phyloP scores from a whole-genome alignment of 2,888 invertebrate genomes.

The Anarsia innoxiella region DNA sequence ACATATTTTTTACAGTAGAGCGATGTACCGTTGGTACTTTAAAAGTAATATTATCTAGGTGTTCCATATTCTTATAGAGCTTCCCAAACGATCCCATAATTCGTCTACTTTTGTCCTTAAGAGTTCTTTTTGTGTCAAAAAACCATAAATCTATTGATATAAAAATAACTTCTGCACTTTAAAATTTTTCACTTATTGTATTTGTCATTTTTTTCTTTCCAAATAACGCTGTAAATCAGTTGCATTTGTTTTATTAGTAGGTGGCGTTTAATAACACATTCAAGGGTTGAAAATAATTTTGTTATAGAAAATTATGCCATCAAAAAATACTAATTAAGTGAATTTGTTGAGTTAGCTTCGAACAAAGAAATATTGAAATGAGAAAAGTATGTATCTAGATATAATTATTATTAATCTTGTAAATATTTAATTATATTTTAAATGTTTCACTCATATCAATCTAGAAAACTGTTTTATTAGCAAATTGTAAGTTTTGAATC shows the following conservation, averaged over 20 bases:
- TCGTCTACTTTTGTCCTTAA: slow-evolving; percentile 37
- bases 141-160: background rate
- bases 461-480: slow-evolving; percentile 67
- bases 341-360: slow-evolving; percentile 42
- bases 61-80: slow-evolving; percentile 64
- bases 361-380: slow-evolving; percentile 33
- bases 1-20: slow-evolving; percentile 54
- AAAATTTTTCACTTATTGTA: too few species aligned
- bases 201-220: too few species aligned
- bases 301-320: slow-evolving; percentile 37
- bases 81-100: slow-evolving; percentile 52
- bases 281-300: too few species aligned
- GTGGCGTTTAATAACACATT: too few species aligned
- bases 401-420: slow-evolving; percentile 53
- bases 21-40: slow-evolving; percentile 45
- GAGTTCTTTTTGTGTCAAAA: background rate
- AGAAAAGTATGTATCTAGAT: slow-evolving; percentile 44
- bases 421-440: slow-evolving; percentile 68
- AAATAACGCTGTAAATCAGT: too few species aligned
- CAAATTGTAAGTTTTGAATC: slow-evolving; percentile 61
- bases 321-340: slow-evolving; percentile 41
- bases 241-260: too few species aligned
- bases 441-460: slow-evolving; percentile 72
- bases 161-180: too few species aligned
- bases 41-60: slow-evolving; percentile 42